These are phyloP conservation scores for Capromys pilorides DNA, from an alignment of 2,797 vertebrate genomes.

Conservation along the genomic window DNA sequence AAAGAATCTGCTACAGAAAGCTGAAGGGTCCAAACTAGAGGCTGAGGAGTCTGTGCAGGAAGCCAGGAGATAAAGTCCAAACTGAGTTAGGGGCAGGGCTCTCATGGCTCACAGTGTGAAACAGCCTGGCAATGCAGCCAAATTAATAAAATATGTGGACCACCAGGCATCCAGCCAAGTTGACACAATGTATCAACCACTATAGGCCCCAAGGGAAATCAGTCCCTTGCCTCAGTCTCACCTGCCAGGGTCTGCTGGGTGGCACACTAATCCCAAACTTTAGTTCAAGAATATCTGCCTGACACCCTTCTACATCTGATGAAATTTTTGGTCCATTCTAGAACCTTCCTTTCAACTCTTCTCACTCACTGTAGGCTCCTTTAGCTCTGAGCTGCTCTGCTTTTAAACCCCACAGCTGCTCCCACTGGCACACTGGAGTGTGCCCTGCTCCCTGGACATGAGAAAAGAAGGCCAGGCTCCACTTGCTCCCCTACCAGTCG, in stretches of 20 bases:
- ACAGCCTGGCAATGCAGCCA: no score
- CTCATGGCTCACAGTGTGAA: no score
- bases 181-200: no score
- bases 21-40: no score
- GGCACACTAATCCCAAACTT: background rate
- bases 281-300: background rate
- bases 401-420: background rate
- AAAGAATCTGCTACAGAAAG: no score
- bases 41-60: no score
- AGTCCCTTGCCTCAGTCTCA: background rate
- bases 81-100: no score
- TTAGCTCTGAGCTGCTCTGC: background rate
- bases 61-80: no score
- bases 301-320: background rate
- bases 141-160: no score
- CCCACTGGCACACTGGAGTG: background rate
- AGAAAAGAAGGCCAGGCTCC: background rate
- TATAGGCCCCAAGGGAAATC: background rate
- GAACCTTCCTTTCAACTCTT: background rate
- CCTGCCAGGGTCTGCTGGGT: background rate
- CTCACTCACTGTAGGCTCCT: background rate
- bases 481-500: background rate
- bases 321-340: constrained; percentile 8
- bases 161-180: no score
- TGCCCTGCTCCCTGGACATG: background rate